Conservation (phyloP, 2,888 invertebrate genomes). For the Steinernema hermaphroditum region DNA sequence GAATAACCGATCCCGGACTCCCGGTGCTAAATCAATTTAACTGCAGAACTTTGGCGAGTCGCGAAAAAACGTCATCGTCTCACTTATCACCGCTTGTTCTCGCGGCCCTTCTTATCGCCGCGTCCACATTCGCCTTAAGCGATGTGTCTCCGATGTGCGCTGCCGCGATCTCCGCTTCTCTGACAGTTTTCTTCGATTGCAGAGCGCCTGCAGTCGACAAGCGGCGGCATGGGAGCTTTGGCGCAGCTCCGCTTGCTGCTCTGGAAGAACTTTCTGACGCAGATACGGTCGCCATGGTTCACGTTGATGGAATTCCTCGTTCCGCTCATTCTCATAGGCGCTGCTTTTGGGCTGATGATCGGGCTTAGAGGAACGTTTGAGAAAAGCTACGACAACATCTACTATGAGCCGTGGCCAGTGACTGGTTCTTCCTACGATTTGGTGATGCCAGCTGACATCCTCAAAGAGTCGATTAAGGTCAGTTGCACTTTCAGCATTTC, state of each 20-base stretch:
- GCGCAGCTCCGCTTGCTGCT: slow-evolving; percentile 57
- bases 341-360: slow-evolving; percentile 56
- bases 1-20: no score
- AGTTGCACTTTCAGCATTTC: neutral
- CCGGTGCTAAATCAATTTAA: no score
- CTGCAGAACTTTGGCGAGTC: no score
- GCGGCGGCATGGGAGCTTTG: slow-evolving; percentile 52
- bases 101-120: neutral
- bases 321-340: slow-evolving; percentile 56
- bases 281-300: slow-evolving; percentile 51
- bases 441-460: slow-evolving; percentile 44
- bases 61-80: slow-evolving; percentile 1
- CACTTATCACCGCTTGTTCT: neutral
- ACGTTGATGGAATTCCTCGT: slow-evolving; percentile 57
- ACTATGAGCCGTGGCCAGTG: slow-evolving; percentile 49
- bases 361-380: slow-evolving; percentile 54
- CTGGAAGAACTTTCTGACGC: slow-evolving; percentile 60
- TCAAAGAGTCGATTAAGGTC: slow-evolving; percentile 24
- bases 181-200: neutral
- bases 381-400: slow-evolving; percentile 40
- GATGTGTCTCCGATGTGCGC: neutral
- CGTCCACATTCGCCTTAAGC: no score
- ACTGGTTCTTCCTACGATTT: slow-evolving; percentile 52
- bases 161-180: neutral
- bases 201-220: neutral